Base-by-base conservation (phyloP, 2,888 invertebrate genomes). In the Mythimna lalbum region DNA sequence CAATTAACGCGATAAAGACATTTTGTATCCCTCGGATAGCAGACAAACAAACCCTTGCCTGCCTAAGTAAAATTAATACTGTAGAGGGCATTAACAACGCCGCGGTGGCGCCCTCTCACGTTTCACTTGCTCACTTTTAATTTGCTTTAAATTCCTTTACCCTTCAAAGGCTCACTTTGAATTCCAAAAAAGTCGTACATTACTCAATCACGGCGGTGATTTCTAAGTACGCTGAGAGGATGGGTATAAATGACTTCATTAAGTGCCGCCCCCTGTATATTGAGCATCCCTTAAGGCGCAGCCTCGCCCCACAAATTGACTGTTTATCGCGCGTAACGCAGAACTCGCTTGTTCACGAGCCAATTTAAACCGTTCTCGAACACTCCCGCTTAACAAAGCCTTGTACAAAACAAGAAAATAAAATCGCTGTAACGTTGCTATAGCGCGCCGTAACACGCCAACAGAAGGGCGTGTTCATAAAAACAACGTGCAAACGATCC, bases 1-100 rank as follows among this genome's bases (percentile, higher is more conserved):
- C 88, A 92, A 91, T 93, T 91, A 92, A 90, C 88, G 81, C 84
- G 87, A 92, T 93, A 89, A 91, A 93, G 91, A 90, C 91, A 90
- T 92, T 91, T 86, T 80, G 84, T 86, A 86, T 86, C 88, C 88
- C 86, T 87, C 73, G 84, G 84, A 87, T 85, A 85, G 84, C 86
- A 83, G 77, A 87, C 90, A 91, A 91, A 90, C 89, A 92, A 90
- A 89, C 89, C 89, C 85, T 86, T 84, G 81, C 84, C 81, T 83
- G 79, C 85, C 86, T 86, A 86, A 89, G 90, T 86, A 87, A 90
- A 91, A 91, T 91, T 90, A 89, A 90, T 91, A 89, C 89, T 86
- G 75, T 65, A 76, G 60, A 84, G 76, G 78, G 79, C 85, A 88
- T 90, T 90, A 88, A 89, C 87, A 88, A 87, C 82, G 81, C 80